phyloP scores from a whole-genome alignment of 2,888 invertebrate species.

The Ceriagrion tenellum region DNA sequence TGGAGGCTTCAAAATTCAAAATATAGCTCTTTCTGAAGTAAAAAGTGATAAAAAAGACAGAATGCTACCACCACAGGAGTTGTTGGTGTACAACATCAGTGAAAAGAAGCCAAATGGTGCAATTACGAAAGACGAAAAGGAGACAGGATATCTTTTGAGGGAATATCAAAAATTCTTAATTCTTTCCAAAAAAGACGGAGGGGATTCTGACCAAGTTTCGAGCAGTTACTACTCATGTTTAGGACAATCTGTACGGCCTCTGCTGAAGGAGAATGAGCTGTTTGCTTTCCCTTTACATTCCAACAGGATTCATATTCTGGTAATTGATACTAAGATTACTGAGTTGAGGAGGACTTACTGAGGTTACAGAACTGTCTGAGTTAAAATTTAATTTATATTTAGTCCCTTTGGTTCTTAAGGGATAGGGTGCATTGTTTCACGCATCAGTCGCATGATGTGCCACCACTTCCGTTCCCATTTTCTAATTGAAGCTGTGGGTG shows the following conservation, averaged over 20 bases:
- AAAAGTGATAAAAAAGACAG: neutral
- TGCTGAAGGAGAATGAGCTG: neutral
- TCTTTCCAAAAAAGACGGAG: neutral
- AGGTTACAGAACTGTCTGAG: no score
- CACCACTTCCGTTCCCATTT: no score
- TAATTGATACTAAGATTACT: neutral
- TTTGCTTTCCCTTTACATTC: conserved; percentile 1
- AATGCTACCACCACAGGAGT: neutral
- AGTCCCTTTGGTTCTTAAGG: no score
- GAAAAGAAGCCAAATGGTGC: neutral
- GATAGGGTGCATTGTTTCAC: no score
- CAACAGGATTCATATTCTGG: neutral
- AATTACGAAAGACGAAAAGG: neutral
- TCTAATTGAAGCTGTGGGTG: no score
- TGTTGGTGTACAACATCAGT: neutral
- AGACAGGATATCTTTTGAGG: neutral
- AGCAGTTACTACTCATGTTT: conserved; percentile 37
- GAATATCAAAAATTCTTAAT: neutral
- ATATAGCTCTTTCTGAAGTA: neutral
- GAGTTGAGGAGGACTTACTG: no score
- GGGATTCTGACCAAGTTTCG: neutral
- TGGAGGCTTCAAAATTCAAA: no score
- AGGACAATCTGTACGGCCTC: neutral
- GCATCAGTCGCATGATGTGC: no score
- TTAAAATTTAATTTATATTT: no score